phyloP scores from a whole-genome alignment of 2,113 vertebrate genomes.

The Dipodomys spectabilis region DNA sequence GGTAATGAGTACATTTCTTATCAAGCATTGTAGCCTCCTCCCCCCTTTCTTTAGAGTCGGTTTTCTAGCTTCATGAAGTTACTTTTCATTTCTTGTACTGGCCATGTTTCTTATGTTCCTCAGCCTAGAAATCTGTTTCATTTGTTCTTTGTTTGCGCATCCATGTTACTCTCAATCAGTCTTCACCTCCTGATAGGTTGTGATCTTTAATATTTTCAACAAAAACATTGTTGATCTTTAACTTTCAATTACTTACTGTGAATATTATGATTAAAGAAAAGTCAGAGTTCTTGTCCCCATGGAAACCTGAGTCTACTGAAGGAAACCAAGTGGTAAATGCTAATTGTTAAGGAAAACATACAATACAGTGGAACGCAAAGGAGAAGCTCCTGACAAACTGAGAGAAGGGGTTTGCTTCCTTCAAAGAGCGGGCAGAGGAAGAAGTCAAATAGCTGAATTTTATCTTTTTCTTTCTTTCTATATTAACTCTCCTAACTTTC shows the following conservation, averaged over 20 bases:
- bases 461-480: background rate
- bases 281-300: background rate
- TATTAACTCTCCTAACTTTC: background rate
- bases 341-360: background rate
- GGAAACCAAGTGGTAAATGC: background rate
- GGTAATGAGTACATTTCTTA: no score
- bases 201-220: slow-evolving; percentile 36
- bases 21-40: no score
- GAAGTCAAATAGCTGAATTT: background rate
- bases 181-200: background rate
- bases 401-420: background rate
- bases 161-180: background rate
- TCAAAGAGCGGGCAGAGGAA: background rate
- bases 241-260: background rate
- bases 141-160: background rate
- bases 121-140: background rate
- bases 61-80: background rate
- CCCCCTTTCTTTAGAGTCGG: background rate
- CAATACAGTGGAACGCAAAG: background rate
- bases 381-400: background rate
- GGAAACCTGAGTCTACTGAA: background rate
- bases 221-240: background rate
- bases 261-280: slow-evolving; percentile 13
- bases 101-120: background rate
- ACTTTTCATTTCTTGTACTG: background rate